Evolutionary conservation across 2,888 invertebrate genomes (phyloP).

Genomic region (Macaria notata): DNA sequence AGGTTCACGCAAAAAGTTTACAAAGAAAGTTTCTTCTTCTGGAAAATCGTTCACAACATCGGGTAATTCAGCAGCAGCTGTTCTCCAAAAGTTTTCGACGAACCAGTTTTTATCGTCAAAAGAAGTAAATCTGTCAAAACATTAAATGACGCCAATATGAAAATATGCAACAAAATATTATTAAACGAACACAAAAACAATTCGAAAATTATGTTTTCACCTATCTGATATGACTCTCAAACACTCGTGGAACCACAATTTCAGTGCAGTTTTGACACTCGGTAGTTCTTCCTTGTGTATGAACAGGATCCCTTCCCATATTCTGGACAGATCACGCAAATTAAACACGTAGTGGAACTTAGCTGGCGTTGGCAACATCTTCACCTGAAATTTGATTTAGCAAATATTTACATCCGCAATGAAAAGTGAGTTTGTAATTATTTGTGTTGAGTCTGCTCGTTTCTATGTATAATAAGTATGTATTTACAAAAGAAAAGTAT

Average conservation of each 20-base stretch:
- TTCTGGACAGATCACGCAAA: slow-evolving; percentile 92
- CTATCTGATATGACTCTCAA: slow-evolving; percentile 92
- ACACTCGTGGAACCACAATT: slow-evolving; percentile 94
- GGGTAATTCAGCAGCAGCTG: slow-evolving; percentile 82
- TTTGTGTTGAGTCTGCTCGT: too few species aligned
- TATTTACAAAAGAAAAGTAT: too few species aligned
- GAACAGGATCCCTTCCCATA: slow-evolving; percentile 94
- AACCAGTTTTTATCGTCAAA: slow-evolving; percentile 86
- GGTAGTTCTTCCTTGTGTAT: slow-evolving; percentile 86
- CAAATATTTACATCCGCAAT: too few species aligned
- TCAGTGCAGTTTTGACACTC: slow-evolving; percentile 79
- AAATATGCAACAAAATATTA: neutral
- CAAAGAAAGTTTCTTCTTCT: slow-evolving; percentile 86
- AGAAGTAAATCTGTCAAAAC: slow-evolving; percentile 61
- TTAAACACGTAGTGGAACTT: slow-evolving; percentile 97
- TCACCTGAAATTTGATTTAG: slow-evolving; percentile 67
- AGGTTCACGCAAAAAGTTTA: slow-evolving; percentile 91
- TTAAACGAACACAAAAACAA: neutral
- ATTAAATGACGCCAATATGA: too few species aligned
- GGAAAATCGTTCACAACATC: slow-evolving; percentile 70
- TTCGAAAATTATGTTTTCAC: slow-evolving; percentile 50
- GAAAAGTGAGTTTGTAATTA: too few species aligned
- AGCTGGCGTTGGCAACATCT: slow-evolving; percentile 95
- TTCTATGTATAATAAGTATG: too few species aligned
- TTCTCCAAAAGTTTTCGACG: slow-evolving; percentile 80